A percentile compares a stretch with the other conserved stretches of the same genome.
Conservation (phyloP, 2,797 vertebrate species). For the Enteromius radiatus region DNA sequence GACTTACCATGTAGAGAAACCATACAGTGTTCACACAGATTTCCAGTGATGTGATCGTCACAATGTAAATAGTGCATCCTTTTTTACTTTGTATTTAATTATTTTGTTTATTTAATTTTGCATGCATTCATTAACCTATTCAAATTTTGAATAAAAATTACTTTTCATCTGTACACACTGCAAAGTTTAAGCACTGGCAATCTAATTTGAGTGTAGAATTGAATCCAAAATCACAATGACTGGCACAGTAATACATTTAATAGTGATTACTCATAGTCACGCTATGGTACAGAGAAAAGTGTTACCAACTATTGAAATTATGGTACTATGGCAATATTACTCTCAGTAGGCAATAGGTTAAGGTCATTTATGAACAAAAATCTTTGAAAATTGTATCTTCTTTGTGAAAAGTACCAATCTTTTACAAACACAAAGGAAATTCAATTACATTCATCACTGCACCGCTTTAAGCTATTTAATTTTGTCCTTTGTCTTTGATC, state of each 20-base stretch:
- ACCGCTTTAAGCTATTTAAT: background rate
- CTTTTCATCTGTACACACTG: background rate
- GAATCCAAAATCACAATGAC: background rate
- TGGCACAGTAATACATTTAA: background rate
- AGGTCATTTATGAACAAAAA: background rate
- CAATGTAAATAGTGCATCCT: background rate
- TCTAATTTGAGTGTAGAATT: background rate
- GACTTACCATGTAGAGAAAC: background rate
- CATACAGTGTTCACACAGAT: background rate
- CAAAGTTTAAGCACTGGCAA: background rate
- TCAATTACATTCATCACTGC: conserved; percentile 19
- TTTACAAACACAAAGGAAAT: conserved; percentile 15
- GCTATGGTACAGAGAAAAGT: background rate
- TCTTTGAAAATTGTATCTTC: too few species aligned
- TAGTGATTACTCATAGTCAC: background rate
- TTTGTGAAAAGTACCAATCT: background rate
- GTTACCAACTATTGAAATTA: background rate
- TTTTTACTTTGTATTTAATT: background rate
- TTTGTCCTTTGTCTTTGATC: conserved; percentile 3
- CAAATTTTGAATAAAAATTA: too few species aligned
- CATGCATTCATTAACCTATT: background rate
- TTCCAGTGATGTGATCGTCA: background rate
- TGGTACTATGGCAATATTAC: background rate
- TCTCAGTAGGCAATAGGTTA: background rate
- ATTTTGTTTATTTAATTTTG: background rate